These are phyloP conservation scores for Pseudococcus longispinus DNA, from an alignment of 2,888 invertebrate species.

Conservation along the genomic window DNA sequence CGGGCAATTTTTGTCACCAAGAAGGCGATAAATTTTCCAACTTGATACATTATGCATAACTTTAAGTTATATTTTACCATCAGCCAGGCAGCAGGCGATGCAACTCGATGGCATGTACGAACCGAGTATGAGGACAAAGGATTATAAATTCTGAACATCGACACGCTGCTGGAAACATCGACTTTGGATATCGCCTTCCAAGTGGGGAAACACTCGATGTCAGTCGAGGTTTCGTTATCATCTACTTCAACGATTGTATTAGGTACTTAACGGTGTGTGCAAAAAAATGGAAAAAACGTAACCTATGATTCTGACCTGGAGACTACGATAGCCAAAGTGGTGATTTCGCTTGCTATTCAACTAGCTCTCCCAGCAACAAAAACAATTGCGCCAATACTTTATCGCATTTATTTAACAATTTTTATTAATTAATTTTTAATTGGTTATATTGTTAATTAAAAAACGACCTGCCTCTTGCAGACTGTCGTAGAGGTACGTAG, in stretches of 20 bases:
- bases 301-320: neutral
- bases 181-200: too few species aligned
- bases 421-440: conserved; percentile 25
- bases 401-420: neutral
- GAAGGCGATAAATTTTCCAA: neutral
- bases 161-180: too few species aligned
- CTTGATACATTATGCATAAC: conserved; percentile 5
- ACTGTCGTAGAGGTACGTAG: neutral
- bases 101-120: neutral
- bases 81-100: neutral
- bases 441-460: neutral
- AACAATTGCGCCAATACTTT: neutral
- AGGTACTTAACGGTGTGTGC: too few species aligned
- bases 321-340: neutral
- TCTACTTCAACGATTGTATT: too few species aligned
- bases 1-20: neutral
- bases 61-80: neutral
- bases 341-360: neutral
- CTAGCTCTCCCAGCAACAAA: neutral
- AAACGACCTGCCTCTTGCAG: neutral
- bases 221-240: too few species aligned
- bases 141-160: too few species aligned
- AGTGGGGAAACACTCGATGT: too few species aligned
- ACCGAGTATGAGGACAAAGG: too few species aligned
- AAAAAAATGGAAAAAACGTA: too few species aligned